These are phyloP conservation scores for Campoletis raptor DNA, from an alignment of 2,888 invertebrate species.

Conservation along the genomic window DNA sequence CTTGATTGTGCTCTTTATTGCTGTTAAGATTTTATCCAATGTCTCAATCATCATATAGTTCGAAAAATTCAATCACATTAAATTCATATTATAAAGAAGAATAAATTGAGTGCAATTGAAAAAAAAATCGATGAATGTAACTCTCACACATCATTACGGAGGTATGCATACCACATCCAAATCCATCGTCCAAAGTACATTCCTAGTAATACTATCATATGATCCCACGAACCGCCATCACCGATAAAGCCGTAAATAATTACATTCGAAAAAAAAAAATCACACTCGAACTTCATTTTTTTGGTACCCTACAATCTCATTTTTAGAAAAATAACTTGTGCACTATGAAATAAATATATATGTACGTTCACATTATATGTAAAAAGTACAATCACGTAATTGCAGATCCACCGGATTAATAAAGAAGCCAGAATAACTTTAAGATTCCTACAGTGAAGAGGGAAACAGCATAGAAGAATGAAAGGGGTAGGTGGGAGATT, in stretches of 20 bases:
- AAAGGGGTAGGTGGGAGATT: conserved; percentile 28
- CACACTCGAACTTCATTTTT: not conserved
- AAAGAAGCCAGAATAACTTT: conserved; percentile 29
- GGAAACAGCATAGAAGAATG: conserved; percentile 3
- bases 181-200: not conserved
- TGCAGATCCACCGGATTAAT: conserved; percentile 49
- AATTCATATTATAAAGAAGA: not conserved
- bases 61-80: not conserved
- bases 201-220: not conserved
- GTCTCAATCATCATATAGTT: not conserved
- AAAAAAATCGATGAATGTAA: not conserved
- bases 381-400: not conserved
- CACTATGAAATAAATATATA: not conserved
- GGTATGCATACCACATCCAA: not conserved
- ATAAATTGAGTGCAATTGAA: not conserved
- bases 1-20: not conserved
- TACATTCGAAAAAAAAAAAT: not conserved
- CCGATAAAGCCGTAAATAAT: not conserved
- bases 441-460: conserved; percentile 31
- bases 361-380: not conserved
- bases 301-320: not conserved
- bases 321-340: not conserved
- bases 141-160: not conserved
- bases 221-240: conserved; percentile 7
- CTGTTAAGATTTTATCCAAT: not conserved